phyloP scores from a whole-genome alignment of 1,140 invertebrate genomes.

The Babylonia areolata region DNA sequence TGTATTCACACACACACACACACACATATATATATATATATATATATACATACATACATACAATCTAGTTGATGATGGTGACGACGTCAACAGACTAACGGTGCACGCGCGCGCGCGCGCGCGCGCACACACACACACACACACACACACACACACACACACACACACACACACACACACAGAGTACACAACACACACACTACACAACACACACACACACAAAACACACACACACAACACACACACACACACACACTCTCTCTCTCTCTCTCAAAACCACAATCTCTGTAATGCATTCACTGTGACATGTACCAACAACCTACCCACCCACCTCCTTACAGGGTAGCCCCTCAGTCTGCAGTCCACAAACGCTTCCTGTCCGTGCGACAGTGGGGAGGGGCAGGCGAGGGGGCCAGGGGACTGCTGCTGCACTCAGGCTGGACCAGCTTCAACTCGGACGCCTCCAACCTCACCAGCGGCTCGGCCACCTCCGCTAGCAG shows the following conservation, averaged over 20 bases:
- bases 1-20: neutral
- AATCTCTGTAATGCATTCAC: too few species aligned
- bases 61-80: too few species aligned
- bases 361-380: constrained; percentile 29
- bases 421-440: constrained; percentile 28
- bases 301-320: too few species aligned
- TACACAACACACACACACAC: too few species aligned
- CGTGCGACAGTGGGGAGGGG: constrained; percentile 1
- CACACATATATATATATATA: neutral
- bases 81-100: neutral
- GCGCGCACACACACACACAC: neutral
- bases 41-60: neutral
- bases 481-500: constrained; percentile 20
- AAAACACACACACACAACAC: too few species aligned
- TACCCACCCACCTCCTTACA: neutral
- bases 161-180: neutral
- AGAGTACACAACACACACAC: too few species aligned
- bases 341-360: neutral
- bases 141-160: neutral
- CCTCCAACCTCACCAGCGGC: constrained; percentile 31
- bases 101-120: neutral
- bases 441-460: constrained; percentile 38
- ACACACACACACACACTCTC: neutral
- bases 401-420: neutral
- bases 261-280: neutral